A percentile compares a stretch with the other conserved stretches of the same genome.
Evolutionary conservation across 2,797 vertebrate genomes (phyloP).

Genomic region (Aselliscus stoliczkanus): DNA sequence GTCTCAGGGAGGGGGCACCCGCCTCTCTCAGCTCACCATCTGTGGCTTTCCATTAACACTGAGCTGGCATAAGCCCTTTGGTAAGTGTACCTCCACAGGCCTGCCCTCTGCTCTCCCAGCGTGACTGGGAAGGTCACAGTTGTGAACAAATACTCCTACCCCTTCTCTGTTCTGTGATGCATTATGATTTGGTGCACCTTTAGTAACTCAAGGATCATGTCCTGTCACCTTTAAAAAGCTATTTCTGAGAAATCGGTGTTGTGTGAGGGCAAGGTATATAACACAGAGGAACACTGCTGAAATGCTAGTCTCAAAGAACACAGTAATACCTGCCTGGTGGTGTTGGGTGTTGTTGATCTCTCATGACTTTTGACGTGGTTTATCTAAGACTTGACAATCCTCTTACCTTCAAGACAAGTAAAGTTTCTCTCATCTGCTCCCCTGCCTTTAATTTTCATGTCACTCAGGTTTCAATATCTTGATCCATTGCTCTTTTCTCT

Average conservation of each 20-base stretch:
- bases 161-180: not conserved
- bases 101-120: conserved; percentile 8
- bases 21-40: not conserved
- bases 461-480: not conserved
- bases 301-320: not conserved
- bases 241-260: not conserved
- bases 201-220: not conserved
- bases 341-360: not conserved
- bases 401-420: not conserved
- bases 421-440: not conserved
- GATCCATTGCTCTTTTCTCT: not conserved
- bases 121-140: not conserved
- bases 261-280: not conserved
- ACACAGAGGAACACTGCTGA: not conserved
- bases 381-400: not conserved
- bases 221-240: not conserved
- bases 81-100: not conserved
- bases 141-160: conserved; percentile 18
- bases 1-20: not conserved
- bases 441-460: not conserved
- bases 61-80: not conserved
- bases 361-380: not conserved
- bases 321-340: not conserved
- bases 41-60: conserved; percentile 31
- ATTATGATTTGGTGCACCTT: not conserved